Evolutionary conservation across 2,113 vertebrate species (phyloP), one percentile per base, ranked within the genome.

Genomic region (Columba livia): DNA sequence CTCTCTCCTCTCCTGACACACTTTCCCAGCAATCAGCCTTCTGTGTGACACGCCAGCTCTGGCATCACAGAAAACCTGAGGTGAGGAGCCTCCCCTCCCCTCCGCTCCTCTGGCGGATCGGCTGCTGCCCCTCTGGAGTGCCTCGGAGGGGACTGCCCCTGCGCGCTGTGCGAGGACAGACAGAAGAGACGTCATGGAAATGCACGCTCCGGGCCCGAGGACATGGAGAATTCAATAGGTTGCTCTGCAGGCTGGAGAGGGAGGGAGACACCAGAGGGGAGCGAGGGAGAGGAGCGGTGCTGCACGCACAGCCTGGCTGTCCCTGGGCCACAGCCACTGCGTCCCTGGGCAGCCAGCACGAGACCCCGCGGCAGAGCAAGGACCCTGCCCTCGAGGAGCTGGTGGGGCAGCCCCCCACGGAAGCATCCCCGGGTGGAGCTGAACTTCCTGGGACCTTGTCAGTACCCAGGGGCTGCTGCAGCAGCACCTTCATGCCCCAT

Each of bases 121-220:
- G 88, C 79, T 47, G 83, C 90, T 75, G 62, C 31, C 69, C 64
- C 71, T 91, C 94, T 18, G 7, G 74, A 84, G 36, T 0, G 7
- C 82, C 85, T 95, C 11, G 5, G 57, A 79, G 80, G 50, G 93
- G 72, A 88, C 94, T 93, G 92, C 86, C 81, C 95, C 85, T 69
- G n/a, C 78, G 85, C 0, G 10, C 16, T 15, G 60, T 34, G 40
- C 13, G 58, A 83, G 67, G 75, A 82, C 96, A 98, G 98, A 97
- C 94, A 97, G 98, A 70, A 61, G 66, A 92, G 93, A 94, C 97
- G 93, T 98, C 98, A 97, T 98, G 98, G 97, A 98, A 98, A 97
- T 94, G 96, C 97, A 97, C 34, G 67, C 84, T 96, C 60, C 20
- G 71, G 89, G 96, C 97, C 96, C 0, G 69, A 93, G 97, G 97